A percentile compares a stretch with the other conserved stretches of the same genome.
Conservation (phyloP, 2,797 vertebrate genomes). For the Gallinago solitaria region DNA sequence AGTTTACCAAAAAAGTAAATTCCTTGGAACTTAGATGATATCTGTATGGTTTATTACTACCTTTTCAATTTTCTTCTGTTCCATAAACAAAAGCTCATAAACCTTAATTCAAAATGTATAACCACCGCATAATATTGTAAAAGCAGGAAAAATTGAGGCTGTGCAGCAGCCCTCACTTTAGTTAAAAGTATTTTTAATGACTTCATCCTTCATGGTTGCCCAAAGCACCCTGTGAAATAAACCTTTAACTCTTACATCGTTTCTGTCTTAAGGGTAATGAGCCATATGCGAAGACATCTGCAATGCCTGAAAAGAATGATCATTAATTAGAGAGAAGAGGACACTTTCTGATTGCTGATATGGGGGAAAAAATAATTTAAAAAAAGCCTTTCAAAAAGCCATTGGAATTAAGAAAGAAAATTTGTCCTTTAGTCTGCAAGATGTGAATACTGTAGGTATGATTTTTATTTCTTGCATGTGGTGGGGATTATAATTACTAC, state of each 20-base stretch:
- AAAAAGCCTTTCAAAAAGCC: slow-evolving; percentile 68
- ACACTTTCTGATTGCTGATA: slow-evolving; percentile 65
- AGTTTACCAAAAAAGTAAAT: neutral
- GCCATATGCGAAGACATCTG: slow-evolving; percentile 83
- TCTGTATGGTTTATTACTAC: neutral
- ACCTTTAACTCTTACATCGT: slow-evolving; percentile 81
- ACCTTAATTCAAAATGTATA: neutral
- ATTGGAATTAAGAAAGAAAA: slow-evolving; percentile 57
- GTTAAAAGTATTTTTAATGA: slow-evolving; percentile 78
- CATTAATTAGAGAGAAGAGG: slow-evolving; percentile 82
- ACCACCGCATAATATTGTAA: neutral
- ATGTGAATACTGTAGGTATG: neutral
- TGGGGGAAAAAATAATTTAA: neutral
- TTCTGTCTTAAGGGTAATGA: slow-evolving; percentile 83
- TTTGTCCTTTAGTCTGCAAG: neutral
- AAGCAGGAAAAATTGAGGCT: slow-evolving; percentile 25
- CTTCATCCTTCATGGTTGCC: slow-evolving; percentile 78
- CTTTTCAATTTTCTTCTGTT: slow-evolving; percentile 11
- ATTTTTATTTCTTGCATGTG: neutral
- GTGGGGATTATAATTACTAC: neutral
- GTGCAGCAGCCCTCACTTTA: slow-evolving; percentile 45
- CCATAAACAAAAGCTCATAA: slow-evolving; percentile 39
- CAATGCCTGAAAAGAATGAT: slow-evolving; percentile 74
- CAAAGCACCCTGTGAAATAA: slow-evolving; percentile 79
- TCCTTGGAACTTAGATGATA: neutral